Base-by-base conservation (phyloP, 2,797 vertebrate genomes). In the Thunnus albacares region DNA sequence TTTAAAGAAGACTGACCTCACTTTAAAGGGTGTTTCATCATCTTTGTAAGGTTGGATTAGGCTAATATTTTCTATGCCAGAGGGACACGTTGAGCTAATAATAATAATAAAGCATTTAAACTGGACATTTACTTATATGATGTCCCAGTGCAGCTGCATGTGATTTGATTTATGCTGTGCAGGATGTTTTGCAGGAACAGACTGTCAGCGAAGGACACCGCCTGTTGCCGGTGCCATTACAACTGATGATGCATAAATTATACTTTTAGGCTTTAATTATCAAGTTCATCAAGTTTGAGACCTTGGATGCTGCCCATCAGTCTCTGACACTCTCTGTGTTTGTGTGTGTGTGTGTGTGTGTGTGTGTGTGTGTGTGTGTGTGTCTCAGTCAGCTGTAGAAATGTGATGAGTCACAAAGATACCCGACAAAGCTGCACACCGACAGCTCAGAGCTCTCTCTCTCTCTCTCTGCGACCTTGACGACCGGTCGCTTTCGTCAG, bases 371-470 rank as follows among this genome's bases (percentile, higher is more conserved):
- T 8, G 63, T 26, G 47, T 22, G 18, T 49, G 63, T 26, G 47
- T 22, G 13, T 8, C 1, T 69, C 65, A 4, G 75, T 77, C 22
- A 53, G 73, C 67, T 68, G 65, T 28, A 66, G 75, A 72, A 77
- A 71, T 62, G 58, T 10, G 67, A 61, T 86, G 83, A 88, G 71
- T 86, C 83, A 71, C 80, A 61, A 38, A 57, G 63, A 64, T 15
- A 33, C 64, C 26, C 78, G 56, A 67, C 63, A 66, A 30, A 45
- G 20, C 61, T 51, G 73, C 67, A 33, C 64, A 26, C 43, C 0
- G 20, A 64, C 71, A 4, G 77, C 74, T 69, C 43, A 1, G 26
- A 61, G 59, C 61, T 70, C 14, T 65, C 20, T 68, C 8, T 65
- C 20, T 68, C 8, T 57, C 24, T 24, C 24, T 24, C 24, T 24